A percentile compares a stretch with the other conserved stretches of the same genome.
phyloP scores from a whole-genome alignment of 2,888 invertebrate species.

The Strigamia crassipes region DNA sequence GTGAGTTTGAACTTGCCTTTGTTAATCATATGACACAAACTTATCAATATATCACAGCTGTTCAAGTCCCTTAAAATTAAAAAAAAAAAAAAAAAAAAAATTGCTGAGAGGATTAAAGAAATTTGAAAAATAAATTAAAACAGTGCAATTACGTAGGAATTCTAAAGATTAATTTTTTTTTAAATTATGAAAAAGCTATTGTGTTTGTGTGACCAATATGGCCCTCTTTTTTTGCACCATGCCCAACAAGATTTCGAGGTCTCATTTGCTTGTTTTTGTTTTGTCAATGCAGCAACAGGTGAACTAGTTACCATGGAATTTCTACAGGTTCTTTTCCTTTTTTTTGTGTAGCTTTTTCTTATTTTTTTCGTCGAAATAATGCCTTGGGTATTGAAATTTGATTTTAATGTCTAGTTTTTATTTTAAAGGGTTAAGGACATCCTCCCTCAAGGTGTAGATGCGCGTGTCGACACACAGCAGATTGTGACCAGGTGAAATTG shows the following conservation, averaged over 20 bases:
- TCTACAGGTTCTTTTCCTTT: too few relatives aligned
- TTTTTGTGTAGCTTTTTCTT: too few relatives aligned
- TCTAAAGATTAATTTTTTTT: not conserved
- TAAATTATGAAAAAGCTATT: not conserved
- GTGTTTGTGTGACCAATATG: constrained; percentile 22
- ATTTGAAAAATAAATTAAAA: constrained; percentile 7
- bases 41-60: constrained; percentile 13
- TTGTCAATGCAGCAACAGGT: not conserved
- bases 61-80: not conserved
- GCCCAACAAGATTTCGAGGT: constrained; percentile 22
- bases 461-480: constrained; percentile 31
- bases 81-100: constrained; percentile 4
- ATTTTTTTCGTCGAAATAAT: not conserved
- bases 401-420: constrained; percentile 1
- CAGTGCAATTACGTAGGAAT: constrained; percentile 7
- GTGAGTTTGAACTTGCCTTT: constrained; percentile 23
- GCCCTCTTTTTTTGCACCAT: constrained; percentile 17
- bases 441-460: not conserved
- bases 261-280: not conserved
- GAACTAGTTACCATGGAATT: not conserved
- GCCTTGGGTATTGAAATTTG: not conserved
- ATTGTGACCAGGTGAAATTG: constrained; percentile 2
- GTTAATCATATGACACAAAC: constrained; percentile 24
- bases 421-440: constrained; percentile 6
- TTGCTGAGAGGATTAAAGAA: not conserved